phyloP scores from a whole-genome alignment of 2,797 vertebrate genomes.

The Poecilia picta region DNA sequence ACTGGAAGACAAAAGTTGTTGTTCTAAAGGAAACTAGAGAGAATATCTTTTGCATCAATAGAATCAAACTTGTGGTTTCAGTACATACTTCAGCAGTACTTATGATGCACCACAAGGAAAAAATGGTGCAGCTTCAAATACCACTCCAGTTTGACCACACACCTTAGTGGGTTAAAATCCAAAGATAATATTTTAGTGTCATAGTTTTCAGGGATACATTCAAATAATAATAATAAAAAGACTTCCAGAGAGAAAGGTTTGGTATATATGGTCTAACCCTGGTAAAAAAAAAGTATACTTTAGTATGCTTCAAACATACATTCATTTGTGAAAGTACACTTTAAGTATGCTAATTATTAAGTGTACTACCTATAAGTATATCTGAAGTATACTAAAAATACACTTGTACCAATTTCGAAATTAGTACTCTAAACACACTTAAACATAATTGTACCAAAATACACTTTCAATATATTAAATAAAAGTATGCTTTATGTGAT shows the following conservation, averaged over 20 bases:
- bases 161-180: not conserved
- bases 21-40: not conserved
- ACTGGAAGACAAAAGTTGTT: not conserved
- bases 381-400: no score
- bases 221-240: not conserved
- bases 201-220: not conserved
- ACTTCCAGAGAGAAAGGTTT: not conserved
- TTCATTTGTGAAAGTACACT: no score
- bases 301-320: no score
- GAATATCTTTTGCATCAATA: not conserved
- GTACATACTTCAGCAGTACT: not conserved
- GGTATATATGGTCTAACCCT: not conserved
- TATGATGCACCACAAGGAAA: not conserved
- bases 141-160: no score
- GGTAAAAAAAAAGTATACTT: no score
- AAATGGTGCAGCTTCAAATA: not conserved
- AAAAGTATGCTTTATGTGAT: no score
- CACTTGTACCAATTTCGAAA: no score
- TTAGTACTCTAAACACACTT: no score
- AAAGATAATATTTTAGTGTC: not conserved
- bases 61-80: not conserved
- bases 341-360: no score
- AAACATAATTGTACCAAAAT: no score
- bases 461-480: no score
- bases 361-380: no score